Evolutionary conservation across 2,797 vertebrate species (phyloP).

Genomic region (Sebastes taczanowskii): DNA sequence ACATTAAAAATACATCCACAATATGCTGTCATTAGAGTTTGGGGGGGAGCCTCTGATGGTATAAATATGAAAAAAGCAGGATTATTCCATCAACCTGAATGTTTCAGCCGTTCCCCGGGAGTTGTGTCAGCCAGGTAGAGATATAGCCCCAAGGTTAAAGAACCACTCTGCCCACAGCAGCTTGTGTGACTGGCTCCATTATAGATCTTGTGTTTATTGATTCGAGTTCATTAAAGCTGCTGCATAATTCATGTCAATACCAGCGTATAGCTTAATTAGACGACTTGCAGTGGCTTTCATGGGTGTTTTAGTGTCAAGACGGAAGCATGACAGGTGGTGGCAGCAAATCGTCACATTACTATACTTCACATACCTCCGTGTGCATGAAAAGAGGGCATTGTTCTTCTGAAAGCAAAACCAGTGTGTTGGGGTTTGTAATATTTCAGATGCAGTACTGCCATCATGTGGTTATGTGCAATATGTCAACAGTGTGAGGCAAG

Average conservation of each 20-base stretch:
- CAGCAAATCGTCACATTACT: slow-evolving; percentile 42
- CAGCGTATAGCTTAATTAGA: slow-evolving; percentile 60
- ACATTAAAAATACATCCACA: slow-evolving; percentile 64
- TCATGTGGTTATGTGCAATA: slow-evolving; percentile 65
- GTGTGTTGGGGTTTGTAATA: slow-evolving; percentile 2
- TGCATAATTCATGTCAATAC: slow-evolving; percentile 71
- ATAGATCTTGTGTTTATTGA: slow-evolving; percentile 73
- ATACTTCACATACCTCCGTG: slow-evolving; percentile 4
- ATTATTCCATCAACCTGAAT: slow-evolving; percentile 54
- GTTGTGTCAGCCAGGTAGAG: slow-evolving; percentile 33
- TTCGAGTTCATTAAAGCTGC: slow-evolving; percentile 72
- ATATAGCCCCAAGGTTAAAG: slow-evolving; percentile 66
- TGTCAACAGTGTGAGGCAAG: not conserved
- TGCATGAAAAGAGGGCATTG: not conserved
- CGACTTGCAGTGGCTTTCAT: slow-evolving; percentile 47
- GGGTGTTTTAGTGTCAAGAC: slow-evolving; percentile 47
- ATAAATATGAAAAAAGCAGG: slow-evolving; percentile 32
- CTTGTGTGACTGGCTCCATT: slow-evolving; percentile 68
- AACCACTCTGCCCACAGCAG: slow-evolving; percentile 57
- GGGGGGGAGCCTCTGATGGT: not conserved
- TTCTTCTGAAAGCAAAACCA: not conserved
- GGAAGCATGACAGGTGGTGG: slow-evolving; percentile 48
- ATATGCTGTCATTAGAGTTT: slow-evolving; percentile 45
- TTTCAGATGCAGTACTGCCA: slow-evolving; percentile 73
- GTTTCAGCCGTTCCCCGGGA: slow-evolving; percentile 33